Base-by-base conservation (phyloP, 2,888 invertebrate species). In the Eilema depressum region DNA sequence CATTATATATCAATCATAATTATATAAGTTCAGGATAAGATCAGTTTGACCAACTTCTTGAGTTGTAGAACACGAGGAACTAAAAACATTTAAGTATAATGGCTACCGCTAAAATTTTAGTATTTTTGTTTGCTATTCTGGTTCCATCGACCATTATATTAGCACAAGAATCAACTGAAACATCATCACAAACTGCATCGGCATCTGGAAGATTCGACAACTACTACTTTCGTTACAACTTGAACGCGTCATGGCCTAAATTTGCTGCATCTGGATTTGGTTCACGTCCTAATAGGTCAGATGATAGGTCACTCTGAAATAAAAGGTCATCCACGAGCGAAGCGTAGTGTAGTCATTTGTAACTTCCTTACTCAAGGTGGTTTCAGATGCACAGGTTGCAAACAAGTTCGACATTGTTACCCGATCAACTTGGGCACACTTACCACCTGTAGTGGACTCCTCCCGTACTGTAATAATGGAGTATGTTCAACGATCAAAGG, bases 381-480 rank as follows among this genome's bases (percentile, higher is more conserved):
- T 12, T 53, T 25, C 26, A 73, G 11, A 37, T 86, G 93, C 71
- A 65, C 75, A 0, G 81, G 80, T 69, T 93, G 93, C 76, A 73
- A 75, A 3, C 80, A 83, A 69, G 83, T 85, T 0, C 78, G 89
- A 25, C 74, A 73, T 37, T 93, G 93, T 74, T 79, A 80, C 17
- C 68, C 80, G 2, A 84, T 74, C 73, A 88, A 89, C 79, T 70
- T 83, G 0, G 93, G 89, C 10, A 71, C 82, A 0, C 64, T 85
- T 0, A 85, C 78, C 28, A 80, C 70, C n/a, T 93, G 93, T 80
- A 75, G 76, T 10, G 86, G 86, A 5, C 4, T 83, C 3, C 77
- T 83, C 28, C 86, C 82, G 7, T 30, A 30, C 33, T 33, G n/a
- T n/a, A n/a, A n/a, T n/a, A n/a, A n/a, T n/a, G n/a, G n/a, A n/a